phyloP scores from a whole-genome alignment of 2,113 vertebrate species.

The Bambusicola thoracicus region DNA sequence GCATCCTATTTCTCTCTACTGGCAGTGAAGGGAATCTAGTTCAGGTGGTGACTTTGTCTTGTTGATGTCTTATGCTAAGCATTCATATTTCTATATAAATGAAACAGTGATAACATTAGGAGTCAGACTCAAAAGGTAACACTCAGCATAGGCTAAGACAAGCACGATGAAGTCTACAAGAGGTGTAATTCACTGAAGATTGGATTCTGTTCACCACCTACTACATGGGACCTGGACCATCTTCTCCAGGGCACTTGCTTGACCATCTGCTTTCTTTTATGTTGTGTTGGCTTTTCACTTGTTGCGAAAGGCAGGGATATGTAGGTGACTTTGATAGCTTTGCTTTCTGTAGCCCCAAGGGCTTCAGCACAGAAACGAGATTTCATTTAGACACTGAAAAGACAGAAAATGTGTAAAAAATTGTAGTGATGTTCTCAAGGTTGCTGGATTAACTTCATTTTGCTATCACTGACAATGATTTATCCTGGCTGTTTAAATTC shows the following conservation, averaged over 20 bases:
- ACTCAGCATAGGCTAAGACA: not conserved
- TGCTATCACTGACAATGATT: conserved; percentile 55
- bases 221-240: not conserved
- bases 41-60: conserved; percentile 14
- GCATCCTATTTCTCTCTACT: not conserved
- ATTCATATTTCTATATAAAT: not conserved
- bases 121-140: not conserved
- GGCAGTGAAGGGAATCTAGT: not conserved
- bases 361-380: conserved; percentile 9
- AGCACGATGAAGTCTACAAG: not conserved
- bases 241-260: conserved; percentile 19
- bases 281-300: conserved; percentile 5
- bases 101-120: not conserved
- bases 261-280: conserved; percentile 44
- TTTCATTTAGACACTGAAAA: conserved; percentile 15
- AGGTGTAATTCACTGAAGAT: not conserved
- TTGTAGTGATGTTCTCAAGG: conserved; percentile 31
- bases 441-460: conserved; percentile 43
- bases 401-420: conserved; percentile 53
- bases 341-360: conserved; percentile 32
- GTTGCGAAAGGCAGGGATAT: not conserved
- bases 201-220: conserved; percentile 6
- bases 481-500: conserved; percentile 62
- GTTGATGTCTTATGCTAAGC: not conserved
- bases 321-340: conserved; percentile 24